phyloP scores from a whole-genome alignment of 2,113 vertebrate genomes.

The Seriola rivoliana region DNA sequence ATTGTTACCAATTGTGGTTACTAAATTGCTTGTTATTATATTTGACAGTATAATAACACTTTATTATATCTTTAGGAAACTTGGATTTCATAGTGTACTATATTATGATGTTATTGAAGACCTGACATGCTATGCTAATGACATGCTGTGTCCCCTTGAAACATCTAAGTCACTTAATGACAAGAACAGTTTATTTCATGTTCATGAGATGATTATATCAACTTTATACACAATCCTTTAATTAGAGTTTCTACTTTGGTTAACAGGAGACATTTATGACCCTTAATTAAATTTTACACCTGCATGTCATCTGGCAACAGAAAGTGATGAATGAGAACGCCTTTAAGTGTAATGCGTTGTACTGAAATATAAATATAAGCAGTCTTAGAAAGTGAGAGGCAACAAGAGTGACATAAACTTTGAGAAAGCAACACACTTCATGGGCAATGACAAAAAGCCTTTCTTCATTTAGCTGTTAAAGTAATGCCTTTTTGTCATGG shows the following conservation, averaged over 20 bases:
- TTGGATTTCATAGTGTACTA: background rate
- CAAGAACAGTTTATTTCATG: background rate
- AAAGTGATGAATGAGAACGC: background rate
- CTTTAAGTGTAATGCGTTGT: background rate
- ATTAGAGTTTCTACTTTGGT: background rate
- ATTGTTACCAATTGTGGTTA: background rate
- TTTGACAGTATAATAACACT: background rate
- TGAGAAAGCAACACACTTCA: no score
- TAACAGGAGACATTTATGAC: background rate
- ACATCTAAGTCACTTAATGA: background rate
- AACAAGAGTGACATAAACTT: background rate
- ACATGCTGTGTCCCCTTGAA: background rate
- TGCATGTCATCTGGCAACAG: conserved; percentile 2
- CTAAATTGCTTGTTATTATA: background rate
- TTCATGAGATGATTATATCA: background rate
- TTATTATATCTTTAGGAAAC: background rate
- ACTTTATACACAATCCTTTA: background rate
- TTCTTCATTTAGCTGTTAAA: no score
- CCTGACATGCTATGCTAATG: background rate
- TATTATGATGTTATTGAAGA: background rate
- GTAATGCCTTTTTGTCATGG: no score
- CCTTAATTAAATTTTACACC: conserved; percentile 16
- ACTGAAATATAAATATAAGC: background rate
- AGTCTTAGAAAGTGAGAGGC: background rate
- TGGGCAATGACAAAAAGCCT: no score